Evolutionary conservation across 37 sponge, comb jelly and placozoan species (phyloP).

Genomic region (Ianthella basta): DNA sequence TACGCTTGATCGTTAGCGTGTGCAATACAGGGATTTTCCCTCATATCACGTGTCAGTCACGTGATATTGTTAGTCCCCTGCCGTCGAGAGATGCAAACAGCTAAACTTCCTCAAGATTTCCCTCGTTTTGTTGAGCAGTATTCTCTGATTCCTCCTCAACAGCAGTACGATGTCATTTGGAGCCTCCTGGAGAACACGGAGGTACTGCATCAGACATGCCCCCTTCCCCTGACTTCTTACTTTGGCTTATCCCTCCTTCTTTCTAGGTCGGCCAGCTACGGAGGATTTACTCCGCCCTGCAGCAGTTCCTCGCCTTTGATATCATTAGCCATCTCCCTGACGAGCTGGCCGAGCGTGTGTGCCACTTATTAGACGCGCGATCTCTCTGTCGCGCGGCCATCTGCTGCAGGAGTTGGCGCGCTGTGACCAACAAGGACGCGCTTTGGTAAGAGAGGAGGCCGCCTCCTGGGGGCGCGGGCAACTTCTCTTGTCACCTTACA

Average conservation of each 20-base stretch:
- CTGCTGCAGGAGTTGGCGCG: slow-evolving; percentile 71
- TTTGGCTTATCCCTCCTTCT: background rate
- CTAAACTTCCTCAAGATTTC: background rate
- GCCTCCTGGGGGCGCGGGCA: too few species aligned
- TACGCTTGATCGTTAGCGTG: too few species aligned
- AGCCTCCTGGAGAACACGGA: slow-evolving; percentile 20
- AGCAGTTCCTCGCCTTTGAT: slow-evolving; percentile 59
- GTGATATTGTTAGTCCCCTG: too few species aligned
- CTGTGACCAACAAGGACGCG: slow-evolving; percentile 52
- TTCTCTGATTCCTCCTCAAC: background rate
- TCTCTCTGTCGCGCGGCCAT: slow-evolving; percentile 59
- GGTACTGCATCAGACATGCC: background rate
- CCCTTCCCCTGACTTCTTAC: background rate
- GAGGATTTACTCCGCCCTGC: slow-evolving; percentile 31
- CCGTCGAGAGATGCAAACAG: slow-evolving; percentile 22
- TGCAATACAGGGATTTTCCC: too few species aligned
- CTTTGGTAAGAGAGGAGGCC: slow-evolving; percentile 58
- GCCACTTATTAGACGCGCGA: slow-evolving; percentile 62
- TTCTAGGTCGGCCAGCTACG: slow-evolving; percentile 43
- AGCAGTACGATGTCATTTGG: slow-evolving; percentile 26
- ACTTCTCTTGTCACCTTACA: too few species aligned
- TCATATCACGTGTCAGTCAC: too few species aligned
- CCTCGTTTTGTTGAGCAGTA: slow-evolving; percentile 12
- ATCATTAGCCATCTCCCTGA: slow-evolving; percentile 59
- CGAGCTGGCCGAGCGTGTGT: slow-evolving; percentile 51